Conservation (phyloP, 1,140 invertebrate genomes). For the Scylla paramamosain region DNA sequence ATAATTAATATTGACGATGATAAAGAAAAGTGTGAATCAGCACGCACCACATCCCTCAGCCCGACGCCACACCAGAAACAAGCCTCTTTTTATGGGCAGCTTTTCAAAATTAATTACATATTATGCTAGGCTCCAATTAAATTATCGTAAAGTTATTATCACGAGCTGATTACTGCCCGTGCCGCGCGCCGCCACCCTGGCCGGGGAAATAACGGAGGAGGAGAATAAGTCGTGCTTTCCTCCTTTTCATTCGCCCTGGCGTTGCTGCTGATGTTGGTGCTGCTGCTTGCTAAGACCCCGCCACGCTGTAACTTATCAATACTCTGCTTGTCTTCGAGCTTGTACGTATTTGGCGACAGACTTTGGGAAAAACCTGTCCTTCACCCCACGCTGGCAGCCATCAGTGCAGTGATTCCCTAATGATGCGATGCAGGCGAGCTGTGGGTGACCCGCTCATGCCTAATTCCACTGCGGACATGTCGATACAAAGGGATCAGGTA, state of each 20-base stretch:
- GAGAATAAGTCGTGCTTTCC: neutral
- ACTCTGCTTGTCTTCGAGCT: no score
- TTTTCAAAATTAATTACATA: constrained; percentile 25
- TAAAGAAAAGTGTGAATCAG: neutral
- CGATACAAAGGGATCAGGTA: neutral
- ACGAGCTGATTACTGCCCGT: neutral
- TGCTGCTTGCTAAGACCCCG: no score
- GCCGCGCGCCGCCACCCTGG: neutral
- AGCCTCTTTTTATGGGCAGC: constrained; percentile 11
- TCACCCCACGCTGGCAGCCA: no score
- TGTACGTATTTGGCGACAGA: no score
- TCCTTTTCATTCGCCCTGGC: neutral
- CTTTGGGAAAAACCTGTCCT: no score
- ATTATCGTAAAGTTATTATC: constrained; percentile 16
- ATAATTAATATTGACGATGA: constrained; percentile 3
- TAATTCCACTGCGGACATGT: neutral
- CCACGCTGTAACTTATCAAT: no score
- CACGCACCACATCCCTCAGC: neutral
- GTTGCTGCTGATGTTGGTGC: neutral
- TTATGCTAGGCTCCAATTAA: neutral
- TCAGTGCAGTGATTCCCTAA: no score
- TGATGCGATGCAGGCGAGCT: no score
- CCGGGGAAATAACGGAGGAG: neutral
- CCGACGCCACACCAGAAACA: neutral
- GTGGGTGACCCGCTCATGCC: neutral